Conservation (phyloP, 1,140 invertebrate species). For the Camponotus floridanus region DNA sequence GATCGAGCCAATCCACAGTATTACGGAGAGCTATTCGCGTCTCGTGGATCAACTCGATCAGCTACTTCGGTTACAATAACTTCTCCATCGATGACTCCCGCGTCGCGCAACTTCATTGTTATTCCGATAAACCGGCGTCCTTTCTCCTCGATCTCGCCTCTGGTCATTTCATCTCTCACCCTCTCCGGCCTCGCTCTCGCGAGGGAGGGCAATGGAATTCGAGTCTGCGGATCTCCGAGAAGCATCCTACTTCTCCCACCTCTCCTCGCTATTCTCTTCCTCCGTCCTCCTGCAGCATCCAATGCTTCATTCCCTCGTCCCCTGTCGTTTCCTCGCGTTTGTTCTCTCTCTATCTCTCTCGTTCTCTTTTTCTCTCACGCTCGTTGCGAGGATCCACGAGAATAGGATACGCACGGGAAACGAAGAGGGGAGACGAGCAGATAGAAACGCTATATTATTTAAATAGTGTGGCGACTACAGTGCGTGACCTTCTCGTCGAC, state of each 20-base stretch:
- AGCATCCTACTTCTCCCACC: slow-evolving; percentile 69
- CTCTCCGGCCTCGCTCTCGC: slow-evolving; percentile 59
- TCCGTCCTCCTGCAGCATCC: slow-evolving; percentile 50
- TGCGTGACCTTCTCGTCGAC: slow-evolving; percentile 82
- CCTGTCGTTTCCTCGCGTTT: slow-evolving; percentile 1
- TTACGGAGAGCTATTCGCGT: slow-evolving; percentile 15
- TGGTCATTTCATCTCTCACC: slow-evolving; percentile 74
- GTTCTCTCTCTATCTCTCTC: slow-evolving; percentile 39
- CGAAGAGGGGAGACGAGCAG: slow-evolving; percentile 49
- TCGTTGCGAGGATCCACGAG: not conserved
- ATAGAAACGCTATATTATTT: slow-evolving; percentile 82
- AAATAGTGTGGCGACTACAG: slow-evolving; percentile 80
- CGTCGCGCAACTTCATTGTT: slow-evolving; percentile 66
- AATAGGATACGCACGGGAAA: slow-evolving; percentile 60
- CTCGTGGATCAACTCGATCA: slow-evolving; percentile 23
- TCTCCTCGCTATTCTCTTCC: slow-evolving; percentile 22
- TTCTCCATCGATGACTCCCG: slow-evolving; percentile 49
- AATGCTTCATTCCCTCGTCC: slow-evolving; percentile 46
- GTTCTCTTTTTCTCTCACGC: not conserved
- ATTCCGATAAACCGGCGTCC: slow-evolving; percentile 64
- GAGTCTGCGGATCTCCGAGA: slow-evolving; percentile 73
- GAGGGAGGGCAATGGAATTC: slow-evolving; percentile 75
- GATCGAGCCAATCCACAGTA: slow-evolving; percentile 33
- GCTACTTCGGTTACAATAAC: slow-evolving; percentile 59
- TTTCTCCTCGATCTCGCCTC: slow-evolving; percentile 66